These are phyloP conservation scores for Sorex maritimensis DNA, from an alignment of 2,797 vertebrate genomes.

Conservation along the genomic window DNA sequence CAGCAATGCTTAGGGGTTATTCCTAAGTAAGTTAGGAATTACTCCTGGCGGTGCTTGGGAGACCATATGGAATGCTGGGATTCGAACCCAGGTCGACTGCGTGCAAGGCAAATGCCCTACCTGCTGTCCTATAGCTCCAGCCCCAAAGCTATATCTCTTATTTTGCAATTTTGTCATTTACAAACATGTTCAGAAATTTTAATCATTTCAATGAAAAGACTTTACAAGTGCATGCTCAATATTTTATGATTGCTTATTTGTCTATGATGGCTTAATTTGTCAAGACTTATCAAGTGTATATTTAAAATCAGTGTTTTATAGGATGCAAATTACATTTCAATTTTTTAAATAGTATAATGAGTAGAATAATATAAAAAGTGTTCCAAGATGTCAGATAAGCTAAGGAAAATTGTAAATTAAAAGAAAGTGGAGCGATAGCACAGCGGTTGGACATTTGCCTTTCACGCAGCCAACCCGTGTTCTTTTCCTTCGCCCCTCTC, in stretches of 20 bases:
- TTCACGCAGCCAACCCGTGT: no score
- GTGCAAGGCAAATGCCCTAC: no score
- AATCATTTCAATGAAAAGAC: slow-evolving; percentile 47
- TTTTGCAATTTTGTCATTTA: slow-evolving; percentile 33
- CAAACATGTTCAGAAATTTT: slow-evolving; percentile 39
- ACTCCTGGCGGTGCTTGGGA: no score
- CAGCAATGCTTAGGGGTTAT: no score
- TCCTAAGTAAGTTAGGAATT: no score
- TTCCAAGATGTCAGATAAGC: slow-evolving; percentile 33
- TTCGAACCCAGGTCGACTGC: no score
- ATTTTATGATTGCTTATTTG: no score
- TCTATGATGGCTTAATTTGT: not conserved
- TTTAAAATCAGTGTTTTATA: slow-evolving; percentile 43
- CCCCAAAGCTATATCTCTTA: slow-evolving; percentile 32
- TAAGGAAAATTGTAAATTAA: not conserved
- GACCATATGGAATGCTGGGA: no score
- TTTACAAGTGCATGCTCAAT: not conserved
- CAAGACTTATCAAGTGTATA: not conserved
- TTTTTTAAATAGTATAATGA: not conserved
- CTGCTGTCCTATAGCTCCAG: no score
- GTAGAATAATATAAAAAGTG: slow-evolving; percentile 30
- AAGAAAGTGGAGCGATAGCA: no score
- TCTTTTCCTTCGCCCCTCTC: no score
- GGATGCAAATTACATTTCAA: slow-evolving; percentile 1
- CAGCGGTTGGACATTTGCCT: no score